Percentiles rank a stretch among this genome's conserved stretches.
phyloP scores from a whole-genome alignment of 2,797 vertebrate genomes.

The Notolepis coatsorum region DNA sequence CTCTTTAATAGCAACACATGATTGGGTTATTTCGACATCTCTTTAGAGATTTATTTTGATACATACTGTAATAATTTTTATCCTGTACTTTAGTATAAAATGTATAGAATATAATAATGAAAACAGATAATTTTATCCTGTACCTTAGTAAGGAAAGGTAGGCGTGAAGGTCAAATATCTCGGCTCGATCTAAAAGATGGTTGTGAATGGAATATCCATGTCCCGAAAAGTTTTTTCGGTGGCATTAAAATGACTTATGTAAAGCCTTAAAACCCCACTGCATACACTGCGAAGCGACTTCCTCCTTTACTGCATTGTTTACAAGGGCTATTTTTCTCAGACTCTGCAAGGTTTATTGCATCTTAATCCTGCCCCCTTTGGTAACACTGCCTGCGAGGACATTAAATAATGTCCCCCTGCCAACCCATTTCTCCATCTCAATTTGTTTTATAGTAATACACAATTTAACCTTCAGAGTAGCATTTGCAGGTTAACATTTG shows the following conservation, averaged over 20 bases:
- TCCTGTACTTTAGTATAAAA: slow-evolving; percentile 13
- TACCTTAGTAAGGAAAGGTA: slow-evolving; percentile 5
- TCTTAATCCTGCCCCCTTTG: slow-evolving; percentile 80
- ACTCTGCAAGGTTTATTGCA: slow-evolving; percentile 80
- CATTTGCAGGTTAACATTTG: slow-evolving; percentile 87
- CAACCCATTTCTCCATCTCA: slow-evolving; percentile 79
- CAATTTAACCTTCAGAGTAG: slow-evolving; percentile 86
- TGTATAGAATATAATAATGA: too few relatives aligned
- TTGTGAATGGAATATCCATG: slow-evolving; percentile 67
- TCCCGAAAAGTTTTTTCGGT: slow-evolving; percentile 74
- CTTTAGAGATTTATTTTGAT: background rate
- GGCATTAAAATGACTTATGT: slow-evolving; percentile 78
- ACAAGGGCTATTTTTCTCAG: slow-evolving; percentile 79
- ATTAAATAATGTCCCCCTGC: slow-evolving; percentile 82
- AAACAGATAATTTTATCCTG: too few relatives aligned
- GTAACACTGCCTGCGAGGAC: slow-evolving; percentile 77
- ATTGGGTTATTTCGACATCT: too few relatives aligned
- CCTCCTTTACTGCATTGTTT: slow-evolving; percentile 76
- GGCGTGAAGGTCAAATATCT: slow-evolving; percentile 67
- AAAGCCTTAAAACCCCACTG: slow-evolving; percentile 66
- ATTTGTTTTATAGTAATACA: slow-evolving; percentile 88
- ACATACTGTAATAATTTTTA: slow-evolving; percentile 30
- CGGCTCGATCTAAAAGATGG: slow-evolving; percentile 55
- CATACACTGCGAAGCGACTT: slow-evolving; percentile 68
- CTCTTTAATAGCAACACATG: too few relatives aligned